Evolutionary conservation across 1,140 invertebrate genomes (phyloP).

Genomic region (Drosophila kepulauana): DNA sequence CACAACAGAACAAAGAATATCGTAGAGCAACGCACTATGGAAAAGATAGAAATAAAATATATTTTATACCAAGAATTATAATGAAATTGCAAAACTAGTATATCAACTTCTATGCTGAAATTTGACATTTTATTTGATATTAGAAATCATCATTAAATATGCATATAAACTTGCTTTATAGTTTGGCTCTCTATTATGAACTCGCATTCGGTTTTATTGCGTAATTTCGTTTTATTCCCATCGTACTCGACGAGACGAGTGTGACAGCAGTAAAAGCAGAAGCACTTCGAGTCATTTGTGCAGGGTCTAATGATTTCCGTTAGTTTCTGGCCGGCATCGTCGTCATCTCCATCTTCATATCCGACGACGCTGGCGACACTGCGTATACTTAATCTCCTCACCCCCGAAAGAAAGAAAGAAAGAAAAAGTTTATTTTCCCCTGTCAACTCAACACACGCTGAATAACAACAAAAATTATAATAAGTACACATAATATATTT

Average conservation of each 20-base stretch:
- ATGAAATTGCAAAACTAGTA: background rate
- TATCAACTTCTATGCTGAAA: background rate
- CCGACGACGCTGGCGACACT: conserved; percentile 33
- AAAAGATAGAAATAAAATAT: background rate
- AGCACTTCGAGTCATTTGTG: conserved; percentile 75
- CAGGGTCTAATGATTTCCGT: conserved; percentile 81
- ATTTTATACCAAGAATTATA: background rate
- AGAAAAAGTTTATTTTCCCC: conserved; percentile 50
- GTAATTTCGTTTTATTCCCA: conserved; percentile 10
- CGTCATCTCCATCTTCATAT: conserved; percentile 36
- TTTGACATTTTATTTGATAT: background rate
- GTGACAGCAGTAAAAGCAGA: conserved; percentile 60
- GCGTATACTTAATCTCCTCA: conserved; percentile 40
- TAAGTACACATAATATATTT: conserved; percentile 52
- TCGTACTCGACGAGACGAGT: conserved; percentile 47
- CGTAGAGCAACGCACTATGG: conserved; percentile 51
- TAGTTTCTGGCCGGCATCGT: conserved; percentile 75
- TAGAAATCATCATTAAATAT: background rate
- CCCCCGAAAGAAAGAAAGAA: conserved; percentile 32
- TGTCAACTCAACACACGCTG: conserved; percentile 34
- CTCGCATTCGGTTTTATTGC: background rate
- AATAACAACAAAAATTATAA: conserved; percentile 18
- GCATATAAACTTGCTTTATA: background rate
- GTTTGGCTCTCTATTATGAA: background rate
- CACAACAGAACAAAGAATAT: conserved; percentile 60